phyloP scores from a whole-genome alignment of 2,888 invertebrate species.

The Limnephilus auricula region DNA sequence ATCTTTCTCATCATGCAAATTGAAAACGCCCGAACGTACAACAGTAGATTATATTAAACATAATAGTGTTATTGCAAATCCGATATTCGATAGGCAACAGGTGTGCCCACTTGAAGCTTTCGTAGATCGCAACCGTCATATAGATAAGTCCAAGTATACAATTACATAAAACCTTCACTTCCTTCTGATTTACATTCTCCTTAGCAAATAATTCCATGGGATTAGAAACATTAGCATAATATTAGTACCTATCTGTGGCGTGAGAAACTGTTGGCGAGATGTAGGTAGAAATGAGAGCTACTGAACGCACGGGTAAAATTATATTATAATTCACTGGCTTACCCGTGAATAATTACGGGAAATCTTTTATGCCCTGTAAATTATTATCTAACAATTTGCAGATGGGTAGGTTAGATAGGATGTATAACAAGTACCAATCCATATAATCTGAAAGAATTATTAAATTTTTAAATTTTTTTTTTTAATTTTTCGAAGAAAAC shows the following conservation, averaged over 20 bases:
- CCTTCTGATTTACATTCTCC: slow-evolving; percentile 12
- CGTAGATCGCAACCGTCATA: background rate
- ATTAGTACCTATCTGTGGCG: background rate
- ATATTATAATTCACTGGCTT: background rate
- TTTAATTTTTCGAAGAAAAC: too few relatives aligned
- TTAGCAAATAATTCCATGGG: background rate
- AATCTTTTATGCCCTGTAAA: background rate
- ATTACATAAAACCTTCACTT: background rate
- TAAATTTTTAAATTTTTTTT: too few relatives aligned
- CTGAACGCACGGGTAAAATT: background rate
- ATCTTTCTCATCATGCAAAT: background rate
- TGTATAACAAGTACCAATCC: background rate
- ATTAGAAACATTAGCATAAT: slow-evolving; percentile 7
- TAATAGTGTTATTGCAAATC: background rate
- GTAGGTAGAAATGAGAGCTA: background rate
- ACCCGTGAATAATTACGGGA: background rate
- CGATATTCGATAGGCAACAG: background rate
- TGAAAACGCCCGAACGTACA: background rate
- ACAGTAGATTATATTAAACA: background rate
- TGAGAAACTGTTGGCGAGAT: background rate
- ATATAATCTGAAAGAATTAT: background rate
- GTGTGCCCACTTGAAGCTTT: background rate
- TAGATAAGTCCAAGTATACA: background rate
- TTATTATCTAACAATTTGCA: background rate
- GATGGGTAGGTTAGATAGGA: background rate